Evolutionary conservation across 2,888 invertebrate genomes (phyloP), one percentile per base, ranked within the genome.

Genomic region (Hedychridium roseum): DNA sequence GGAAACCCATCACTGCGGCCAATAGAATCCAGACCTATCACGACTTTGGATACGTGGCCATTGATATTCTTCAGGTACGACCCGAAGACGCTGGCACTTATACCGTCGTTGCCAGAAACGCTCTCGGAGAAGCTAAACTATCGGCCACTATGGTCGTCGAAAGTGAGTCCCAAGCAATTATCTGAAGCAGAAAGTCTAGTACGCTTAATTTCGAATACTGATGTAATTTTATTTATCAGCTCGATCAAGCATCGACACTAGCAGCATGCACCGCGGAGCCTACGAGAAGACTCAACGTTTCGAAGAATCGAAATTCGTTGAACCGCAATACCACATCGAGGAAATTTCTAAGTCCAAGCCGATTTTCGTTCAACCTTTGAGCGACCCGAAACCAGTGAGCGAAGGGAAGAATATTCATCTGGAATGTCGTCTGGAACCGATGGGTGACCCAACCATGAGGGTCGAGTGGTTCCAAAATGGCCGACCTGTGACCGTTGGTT

Each of bases 381-480:
- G 89, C 28, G 93, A 94, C 64, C 91, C 91, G n/a, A 87, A 89
- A 66, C 90, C 92, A 18, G 84, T 93, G 12, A 86, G 88, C 51
- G 94, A 95, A 80, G 93, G 94, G 32, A 91, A 90, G 75, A 93
- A 94, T 71, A 90, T 94, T 71, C 94, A 95, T 70, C 82, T 95
- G 34, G 95, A 96, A 80, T 94, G 94, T 72, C 87, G 94, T 38
- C 80, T 97, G 61, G 94, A 96, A 76, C 96, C 96, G 1, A 93
- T 95, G 90, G 94, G 94, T 30, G 96, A 97, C 79, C 96, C 96
- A 3, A 94, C 94, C 0, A 93, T 96, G 92, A 85, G 92, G 68
- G 94, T 95, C 0, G 92, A 94, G 80, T 96, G 95, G 96, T 95
- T 91, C 85, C 94, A 92, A 71, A 96, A 98, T 79, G 97, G 95